Evolutionary conservation across 1,140 invertebrate species (phyloP).

Genomic region (Drosophila dunni): DNA sequence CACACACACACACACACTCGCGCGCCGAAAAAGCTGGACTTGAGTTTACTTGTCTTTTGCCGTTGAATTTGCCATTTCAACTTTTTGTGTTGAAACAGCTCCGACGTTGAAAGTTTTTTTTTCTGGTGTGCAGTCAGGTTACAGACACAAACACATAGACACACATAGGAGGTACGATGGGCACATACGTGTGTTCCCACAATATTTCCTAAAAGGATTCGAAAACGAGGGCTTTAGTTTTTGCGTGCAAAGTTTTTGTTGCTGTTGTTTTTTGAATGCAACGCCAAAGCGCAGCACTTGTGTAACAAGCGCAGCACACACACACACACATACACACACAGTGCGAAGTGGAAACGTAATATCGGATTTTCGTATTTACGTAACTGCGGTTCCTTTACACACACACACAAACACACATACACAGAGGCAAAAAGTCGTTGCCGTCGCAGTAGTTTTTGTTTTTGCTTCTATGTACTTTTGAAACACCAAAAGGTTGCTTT

Average conservation of each 20-base stretch:
- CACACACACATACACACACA: slow-evolving; percentile 6
- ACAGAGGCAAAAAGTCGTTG: slow-evolving; percentile 45
- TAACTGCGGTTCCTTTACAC: slow-evolving; percentile 64
- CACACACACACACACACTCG: slow-evolving; percentile 13
- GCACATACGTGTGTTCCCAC: background rate
- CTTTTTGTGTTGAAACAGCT: slow-evolving; percentile 56
- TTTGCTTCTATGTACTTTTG: slow-evolving; percentile 64
- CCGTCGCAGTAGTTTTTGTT: slow-evolving; percentile 66
- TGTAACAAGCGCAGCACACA: slow-evolving; percentile 59
- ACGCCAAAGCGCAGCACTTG: slow-evolving; percentile 72
- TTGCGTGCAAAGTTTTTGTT: slow-evolving; percentile 69
- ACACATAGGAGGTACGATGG: background rate
- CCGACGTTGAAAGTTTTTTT: slow-evolving; percentile 29
- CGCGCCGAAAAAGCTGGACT: slow-evolving; percentile 48
- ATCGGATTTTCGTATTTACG: slow-evolving; percentile 80
- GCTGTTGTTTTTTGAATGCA: slow-evolving; percentile 58
- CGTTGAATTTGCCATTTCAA: slow-evolving; percentile 67
- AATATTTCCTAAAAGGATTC: slow-evolving; percentile 69
- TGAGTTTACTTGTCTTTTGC: slow-evolving; percentile 68
- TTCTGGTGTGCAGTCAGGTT: background rate
- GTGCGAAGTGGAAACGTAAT: slow-evolving; percentile 74
- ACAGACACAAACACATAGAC: too few relatives aligned
- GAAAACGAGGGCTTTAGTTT: slow-evolving; percentile 58
- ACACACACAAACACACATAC: slow-evolving; percentile 27
- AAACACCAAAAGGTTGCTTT: slow-evolving; percentile 69